Conservation (phyloP, 1,140 invertebrate species). For the Drosophila kurseongensis region DNA sequence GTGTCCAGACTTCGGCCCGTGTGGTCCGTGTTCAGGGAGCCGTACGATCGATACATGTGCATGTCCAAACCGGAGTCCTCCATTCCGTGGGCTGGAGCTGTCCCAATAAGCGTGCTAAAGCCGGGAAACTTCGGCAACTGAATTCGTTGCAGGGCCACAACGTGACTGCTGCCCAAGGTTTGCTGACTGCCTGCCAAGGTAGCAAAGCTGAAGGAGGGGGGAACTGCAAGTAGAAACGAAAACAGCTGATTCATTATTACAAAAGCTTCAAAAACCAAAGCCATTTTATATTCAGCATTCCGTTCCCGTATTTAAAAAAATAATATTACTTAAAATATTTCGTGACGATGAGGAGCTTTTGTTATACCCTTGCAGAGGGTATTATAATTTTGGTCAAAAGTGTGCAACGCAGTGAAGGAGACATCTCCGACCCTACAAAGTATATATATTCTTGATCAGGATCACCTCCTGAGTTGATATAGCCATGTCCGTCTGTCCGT, state of each 20-base stretch:
- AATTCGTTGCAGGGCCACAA: conserved; percentile 48
- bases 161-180: conserved; percentile 57
- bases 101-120: conserved; percentile 64
- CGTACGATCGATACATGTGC: conserved; percentile 66
- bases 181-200: conserved; percentile 74
- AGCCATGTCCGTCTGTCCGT: too few species aligned
- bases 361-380: too few species aligned
- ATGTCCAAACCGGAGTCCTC: conserved; percentile 71
- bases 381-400: too few species aligned
- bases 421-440: too few species aligned
- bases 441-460: too few species aligned
- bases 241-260: background rate
- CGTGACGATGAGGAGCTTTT: too few species aligned
- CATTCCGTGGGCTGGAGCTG: conserved; percentile 58
- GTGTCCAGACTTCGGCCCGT: conserved; percentile 75
- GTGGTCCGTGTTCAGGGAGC: conserved; percentile 69
- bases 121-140: conserved; percentile 76
- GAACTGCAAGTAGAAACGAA: conserved; percentile 45
- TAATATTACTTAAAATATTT: too few species aligned
- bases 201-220: conserved; percentile 80
- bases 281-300: too few species aligned
- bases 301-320: too few species aligned
- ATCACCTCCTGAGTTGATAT: too few species aligned
- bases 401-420: too few species aligned
- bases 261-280: too few species aligned